phyloP scores from a whole-genome alignment of 2,113 vertebrate species.

The Sardina pilchardus region DNA sequence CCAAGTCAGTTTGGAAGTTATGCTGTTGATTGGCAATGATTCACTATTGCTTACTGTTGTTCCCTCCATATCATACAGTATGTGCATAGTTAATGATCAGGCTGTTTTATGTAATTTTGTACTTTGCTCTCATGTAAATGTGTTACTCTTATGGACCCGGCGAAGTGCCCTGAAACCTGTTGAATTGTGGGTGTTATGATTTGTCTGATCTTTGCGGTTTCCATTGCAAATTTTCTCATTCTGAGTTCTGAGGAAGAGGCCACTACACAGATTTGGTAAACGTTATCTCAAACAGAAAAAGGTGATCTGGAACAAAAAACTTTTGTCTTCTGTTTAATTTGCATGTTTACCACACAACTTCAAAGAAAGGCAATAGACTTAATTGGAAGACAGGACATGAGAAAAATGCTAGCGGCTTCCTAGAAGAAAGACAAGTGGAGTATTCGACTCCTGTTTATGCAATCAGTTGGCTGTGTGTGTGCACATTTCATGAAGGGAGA shows the following conservation, averaged over 20 bases:
- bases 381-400: not conserved
- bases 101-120: not conserved
- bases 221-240: not conserved
- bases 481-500: not conserved
- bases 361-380: not conserved
- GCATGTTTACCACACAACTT: not conserved
- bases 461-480: not conserved
- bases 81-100: not conserved
- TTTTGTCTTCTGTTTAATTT: not conserved
- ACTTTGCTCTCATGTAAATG: constrained; percentile 8
- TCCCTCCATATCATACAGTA: not conserved
- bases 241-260: not conserved
- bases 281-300: not conserved
- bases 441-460: not conserved
- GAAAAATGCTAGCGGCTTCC: not conserved
- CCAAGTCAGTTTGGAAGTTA: not conserved
- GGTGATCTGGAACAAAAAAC: not conserved
- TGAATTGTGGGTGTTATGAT: not conserved
- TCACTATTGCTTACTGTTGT: not conserved
- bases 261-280: not conserved
- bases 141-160: not conserved
- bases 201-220: not conserved
- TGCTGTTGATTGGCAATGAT: not conserved
- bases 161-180: not conserved
- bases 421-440: not conserved